A percentile compares a stretch with the other conserved stretches of the same genome.
Evolutionary conservation across 1,140 invertebrate genomes (phyloP).

Genomic region (Trypoxylus dichotomus): DNA sequence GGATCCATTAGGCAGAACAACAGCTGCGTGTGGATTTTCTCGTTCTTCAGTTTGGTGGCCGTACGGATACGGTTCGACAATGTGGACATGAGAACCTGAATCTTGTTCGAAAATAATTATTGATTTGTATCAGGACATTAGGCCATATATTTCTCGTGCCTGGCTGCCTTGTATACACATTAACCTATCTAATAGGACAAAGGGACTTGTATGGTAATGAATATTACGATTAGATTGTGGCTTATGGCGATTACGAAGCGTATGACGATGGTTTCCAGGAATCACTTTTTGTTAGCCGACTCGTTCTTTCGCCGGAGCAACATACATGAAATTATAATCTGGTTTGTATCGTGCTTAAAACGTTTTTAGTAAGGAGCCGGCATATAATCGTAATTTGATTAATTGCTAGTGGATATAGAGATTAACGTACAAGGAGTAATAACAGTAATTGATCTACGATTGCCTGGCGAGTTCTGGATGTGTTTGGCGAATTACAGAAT

Average conservation of each 20-base stretch:
- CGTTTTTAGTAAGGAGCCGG: too few relatives aligned
- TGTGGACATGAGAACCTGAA: conserved; percentile 2
- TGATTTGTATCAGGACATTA: conserved; percentile 8
- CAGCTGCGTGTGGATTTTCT: neutral
- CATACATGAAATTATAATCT: neutral
- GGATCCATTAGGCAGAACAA: neutral
- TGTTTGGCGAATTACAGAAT: too few relatives aligned
- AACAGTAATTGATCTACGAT: too few relatives aligned
- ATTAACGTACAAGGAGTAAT: too few relatives aligned
- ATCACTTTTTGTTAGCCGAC: neutral
- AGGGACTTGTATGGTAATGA: conserved; percentile 14
- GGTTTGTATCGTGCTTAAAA: neutral
- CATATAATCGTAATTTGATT: too few relatives aligned
- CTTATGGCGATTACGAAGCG: neutral
- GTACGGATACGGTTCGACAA: neutral
- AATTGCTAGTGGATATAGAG: too few relatives aligned
- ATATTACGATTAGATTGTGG: neutral
- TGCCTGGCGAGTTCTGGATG: too few relatives aligned
- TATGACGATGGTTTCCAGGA: neutral
- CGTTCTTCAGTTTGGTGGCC: neutral
- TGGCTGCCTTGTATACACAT: neutral
- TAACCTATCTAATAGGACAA: neutral
- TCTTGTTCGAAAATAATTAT: conserved; percentile 22
- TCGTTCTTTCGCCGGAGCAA: neutral
- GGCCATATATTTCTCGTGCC: neutral